Percentiles rank a stretch among this genome's conserved stretches.
Evolutionary conservation across 2,113 vertebrate genomes (phyloP).

Genomic region (Circaetus cinerascens): DNA sequence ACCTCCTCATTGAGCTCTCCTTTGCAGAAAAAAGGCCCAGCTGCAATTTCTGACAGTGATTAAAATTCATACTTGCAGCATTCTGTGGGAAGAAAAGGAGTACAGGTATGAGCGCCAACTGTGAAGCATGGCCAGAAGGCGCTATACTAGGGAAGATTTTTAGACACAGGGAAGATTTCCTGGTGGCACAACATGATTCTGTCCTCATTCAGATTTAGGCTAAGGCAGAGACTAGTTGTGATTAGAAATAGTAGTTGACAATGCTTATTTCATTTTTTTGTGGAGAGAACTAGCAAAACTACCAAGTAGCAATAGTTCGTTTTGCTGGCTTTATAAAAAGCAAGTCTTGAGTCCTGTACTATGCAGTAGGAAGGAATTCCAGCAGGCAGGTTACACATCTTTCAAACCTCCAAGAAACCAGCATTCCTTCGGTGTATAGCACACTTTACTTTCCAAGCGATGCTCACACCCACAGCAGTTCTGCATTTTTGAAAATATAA

Average conservation of each 20-base stretch:
- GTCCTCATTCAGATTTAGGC: background rate
- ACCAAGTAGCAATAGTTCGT: background rate
- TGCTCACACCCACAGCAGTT: background rate
- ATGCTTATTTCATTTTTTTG: background rate
- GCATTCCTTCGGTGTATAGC: accelerated
- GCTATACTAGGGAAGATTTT: background rate
- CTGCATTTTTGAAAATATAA: too few relatives aligned
- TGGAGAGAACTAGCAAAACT: background rate
- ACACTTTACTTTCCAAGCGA: background rate
- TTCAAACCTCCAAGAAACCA: background rate
- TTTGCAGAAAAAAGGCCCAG: background rate
- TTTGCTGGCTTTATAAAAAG: background rate
- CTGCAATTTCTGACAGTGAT: background rate
- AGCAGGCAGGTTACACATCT: background rate
- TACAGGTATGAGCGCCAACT: background rate
- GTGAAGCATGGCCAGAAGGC: background rate
- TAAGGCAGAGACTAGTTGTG: background rate
- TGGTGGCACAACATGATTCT: background rate
- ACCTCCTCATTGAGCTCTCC: background rate
- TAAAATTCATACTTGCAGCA: background rate
- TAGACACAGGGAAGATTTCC: background rate
- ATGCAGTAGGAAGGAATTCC: background rate
- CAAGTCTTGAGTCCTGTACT: background rate
- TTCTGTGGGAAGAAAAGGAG: background rate
- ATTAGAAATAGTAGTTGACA: background rate